Conservation (phyloP, 2,113 vertebrate genomes). For the Brachyhypopomus occidentalis region DNA sequence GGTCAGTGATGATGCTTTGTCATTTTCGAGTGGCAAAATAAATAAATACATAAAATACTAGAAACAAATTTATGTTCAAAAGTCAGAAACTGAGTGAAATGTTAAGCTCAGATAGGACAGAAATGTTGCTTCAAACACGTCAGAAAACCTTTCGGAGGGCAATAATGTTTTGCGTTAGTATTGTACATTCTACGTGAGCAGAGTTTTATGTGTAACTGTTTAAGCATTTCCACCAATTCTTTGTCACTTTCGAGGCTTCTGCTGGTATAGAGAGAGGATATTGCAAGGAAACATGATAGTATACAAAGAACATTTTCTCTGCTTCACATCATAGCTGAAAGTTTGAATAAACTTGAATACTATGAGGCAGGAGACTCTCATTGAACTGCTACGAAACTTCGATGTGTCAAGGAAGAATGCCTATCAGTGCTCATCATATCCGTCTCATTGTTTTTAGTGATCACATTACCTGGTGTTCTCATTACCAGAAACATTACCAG, state of each 20-base stretch:
- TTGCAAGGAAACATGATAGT: conserved; percentile 13
- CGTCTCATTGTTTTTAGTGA: not conserved
- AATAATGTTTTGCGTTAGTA: no score
- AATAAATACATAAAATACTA: no score
- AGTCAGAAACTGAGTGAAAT: no score
- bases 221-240: not conserved
- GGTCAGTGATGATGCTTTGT: no score
- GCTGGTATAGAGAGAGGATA: not conserved
- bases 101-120: no score
- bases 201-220: not conserved
- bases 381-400: not conserved
- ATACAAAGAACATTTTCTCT: conserved; percentile 30
- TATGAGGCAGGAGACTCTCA: not conserved
- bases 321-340: not conserved
- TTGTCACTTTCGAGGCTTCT: not conserved
- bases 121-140: no score
- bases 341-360: not conserved
- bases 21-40: no score
- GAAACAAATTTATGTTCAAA: no score
- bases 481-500: conserved; percentile 34
- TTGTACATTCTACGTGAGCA: not conserved
- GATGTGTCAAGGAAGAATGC: not conserved
- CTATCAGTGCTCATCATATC: not conserved
- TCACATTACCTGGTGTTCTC: not conserved
- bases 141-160: no score